These are phyloP conservation scores for Rhyzopertha dominica DNA, from an alignment of 1,140 invertebrate species.

Conservation along the genomic window DNA sequence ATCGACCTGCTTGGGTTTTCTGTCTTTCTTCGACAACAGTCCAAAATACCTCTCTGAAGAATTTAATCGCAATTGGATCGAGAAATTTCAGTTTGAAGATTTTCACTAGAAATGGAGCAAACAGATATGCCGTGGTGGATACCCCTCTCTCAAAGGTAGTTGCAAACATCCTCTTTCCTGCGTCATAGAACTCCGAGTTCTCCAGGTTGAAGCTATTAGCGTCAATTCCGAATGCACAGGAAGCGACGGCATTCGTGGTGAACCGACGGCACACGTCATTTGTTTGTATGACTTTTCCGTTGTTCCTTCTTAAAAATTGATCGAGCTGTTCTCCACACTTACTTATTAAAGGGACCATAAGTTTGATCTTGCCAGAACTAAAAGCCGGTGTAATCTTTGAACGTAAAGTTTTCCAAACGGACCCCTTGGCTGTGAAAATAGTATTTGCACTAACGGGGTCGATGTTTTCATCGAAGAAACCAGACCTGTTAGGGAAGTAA, in stretches of 20 bases:
- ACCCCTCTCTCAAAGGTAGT: constrained; percentile 1
- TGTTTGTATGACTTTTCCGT: background rate
- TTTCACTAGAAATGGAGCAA: constrained; percentile 21
- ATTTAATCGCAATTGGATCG: constrained; percentile 14
- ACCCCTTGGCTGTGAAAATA: constrained; percentile 32
- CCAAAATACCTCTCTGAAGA: constrained; percentile 29
- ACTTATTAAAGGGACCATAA: constrained; percentile 41
- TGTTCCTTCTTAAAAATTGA: too few species aligned
- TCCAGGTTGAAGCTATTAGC: constrained; percentile 10
- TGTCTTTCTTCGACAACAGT: constrained; percentile 31
- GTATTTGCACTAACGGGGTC: constrained; percentile 44
- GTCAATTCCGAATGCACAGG: constrained; percentile 13
- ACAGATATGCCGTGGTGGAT: constrained; percentile 14
- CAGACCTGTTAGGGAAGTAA: constrained; percentile 50
- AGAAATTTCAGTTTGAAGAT: constrained; percentile 25
- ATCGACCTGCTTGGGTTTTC: constrained; percentile 34
- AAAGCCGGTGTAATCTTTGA: constrained; percentile 27
- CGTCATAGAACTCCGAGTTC: constrained; percentile 3
- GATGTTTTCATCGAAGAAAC: constrained; percentile 46
- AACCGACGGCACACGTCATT: constrained; percentile 10
- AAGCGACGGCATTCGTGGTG: constrained; percentile 14
- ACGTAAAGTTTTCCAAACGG: constrained; percentile 43
- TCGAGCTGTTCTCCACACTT: background rate
- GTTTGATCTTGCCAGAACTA: constrained; percentile 42
- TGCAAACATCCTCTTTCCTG: constrained; percentile 4